Base-by-base conservation (phyloP, 92 coral and sea anemone genomes). In the Heliopora coerulea region DNA sequence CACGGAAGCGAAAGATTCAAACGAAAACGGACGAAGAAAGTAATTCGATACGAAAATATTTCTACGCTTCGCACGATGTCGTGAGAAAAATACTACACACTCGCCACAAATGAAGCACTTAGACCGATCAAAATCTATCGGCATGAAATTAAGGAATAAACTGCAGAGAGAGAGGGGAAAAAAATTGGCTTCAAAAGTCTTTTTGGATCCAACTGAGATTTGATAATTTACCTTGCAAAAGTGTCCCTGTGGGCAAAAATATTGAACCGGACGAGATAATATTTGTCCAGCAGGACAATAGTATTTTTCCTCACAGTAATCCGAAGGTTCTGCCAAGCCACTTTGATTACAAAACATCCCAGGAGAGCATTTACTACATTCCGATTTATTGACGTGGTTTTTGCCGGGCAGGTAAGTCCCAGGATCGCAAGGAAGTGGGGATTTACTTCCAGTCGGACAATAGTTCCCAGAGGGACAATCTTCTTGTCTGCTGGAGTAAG, bases 221-320 rank as follows among this genome's bases (percentile, higher is more conserved):
- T n/a, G n/a, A n/a, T n/a, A n/a, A 62, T 0, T 70, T 70, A 50
- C 83, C 61, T 49, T 50, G 57, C 98, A 93, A 54, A 68, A 90
- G 73, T 93, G 98, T 3, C 98, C 98, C 0, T 65, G 79, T 8
- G 86, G 83, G 56, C 98, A 93, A 19, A 87, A 91, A 61, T 65
- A 84, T 15, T 65, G 46, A 24, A 79, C 73, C 30, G 98, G 98
- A 11, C 80, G 74, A 41, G 93, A 81, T 13, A 81, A 63, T 1
- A 83, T 72, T 76, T 93, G 98, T 8, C 98, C 96, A 1, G 89
- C 72, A 17, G 98, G 98, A 78, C 98, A 93, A 39, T 80, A 93
- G 75, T 83, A 93, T 2, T 88, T 90, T 66, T 76, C 82, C 52
- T 85, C 86, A 29, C 98, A 93, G 7, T 64, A 75, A 14, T 95